phyloP scores from a whole-genome alignment of 2,888 invertebrate species.

The Crossocerus cetratus region DNA sequence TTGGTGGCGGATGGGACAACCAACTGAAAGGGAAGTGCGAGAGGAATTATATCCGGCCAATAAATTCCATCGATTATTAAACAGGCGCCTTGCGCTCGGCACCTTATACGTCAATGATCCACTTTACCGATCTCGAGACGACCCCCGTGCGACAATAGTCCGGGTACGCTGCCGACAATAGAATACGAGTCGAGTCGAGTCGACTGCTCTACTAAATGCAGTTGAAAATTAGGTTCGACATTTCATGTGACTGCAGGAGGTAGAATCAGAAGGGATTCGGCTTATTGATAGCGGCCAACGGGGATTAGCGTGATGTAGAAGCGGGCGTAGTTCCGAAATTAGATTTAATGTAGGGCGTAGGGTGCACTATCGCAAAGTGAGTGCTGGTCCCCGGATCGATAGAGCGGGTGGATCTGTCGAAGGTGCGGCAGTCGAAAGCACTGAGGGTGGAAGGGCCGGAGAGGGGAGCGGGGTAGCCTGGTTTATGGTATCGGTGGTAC shows the following conservation, averaged over 20 bases:
- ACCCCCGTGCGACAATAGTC: neutral
- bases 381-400: neutral
- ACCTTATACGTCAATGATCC: conserved; percentile 9
- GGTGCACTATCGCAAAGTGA: too few relatives aligned
- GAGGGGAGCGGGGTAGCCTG: too few relatives aligned
- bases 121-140: neutral
- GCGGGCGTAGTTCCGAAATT: neutral
- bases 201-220: too few relatives aligned
- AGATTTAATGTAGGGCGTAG: neutral
- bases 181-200: too few relatives aligned
- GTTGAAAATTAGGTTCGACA: too few relatives aligned
- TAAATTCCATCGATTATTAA: conserved; percentile 73
- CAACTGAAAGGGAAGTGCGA: neutral
- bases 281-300: too few relatives aligned
- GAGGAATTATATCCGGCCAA: conserved; percentile 47
- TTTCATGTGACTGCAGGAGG: too few relatives aligned
- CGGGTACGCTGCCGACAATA: neutral
- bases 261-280: too few relatives aligned
- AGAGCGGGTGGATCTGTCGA: neutral
- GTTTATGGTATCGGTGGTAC: too few relatives aligned
- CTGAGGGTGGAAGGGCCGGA: neutral
- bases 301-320: too few relatives aligned
- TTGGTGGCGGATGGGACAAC: conserved; percentile 1
- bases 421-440: neutral
- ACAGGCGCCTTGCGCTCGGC: conserved; percentile 44